Base-by-base conservation (phyloP, 2,888 invertebrate genomes). In the Argyra leucocephala region DNA sequence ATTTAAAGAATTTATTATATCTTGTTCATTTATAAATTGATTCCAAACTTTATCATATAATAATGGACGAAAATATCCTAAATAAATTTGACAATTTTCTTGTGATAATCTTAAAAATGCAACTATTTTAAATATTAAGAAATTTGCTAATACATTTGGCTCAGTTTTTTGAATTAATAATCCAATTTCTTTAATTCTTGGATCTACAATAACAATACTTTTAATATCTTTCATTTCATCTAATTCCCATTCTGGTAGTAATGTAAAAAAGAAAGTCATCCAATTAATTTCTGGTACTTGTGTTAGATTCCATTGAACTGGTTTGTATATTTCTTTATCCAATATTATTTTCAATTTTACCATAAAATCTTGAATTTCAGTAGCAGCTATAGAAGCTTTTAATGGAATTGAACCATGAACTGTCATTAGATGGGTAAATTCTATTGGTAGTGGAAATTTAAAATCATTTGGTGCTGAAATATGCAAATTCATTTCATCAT, bases 21-120 rank as follows among this genome's bases (percentile, higher is more conserved):
- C 23, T 15, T 59, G 12, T 18, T 23, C 6, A 23, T 22, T 23
- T 59, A 59, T 23, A 59, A 23, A 59, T 24, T 59, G 15, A 4
- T 9, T 23, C 22, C 58, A 58, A 23, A 58, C n/a, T 58, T 58
- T 58, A 22, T 22, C 58, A 58, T 22, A 58, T 48, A 48, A 48
- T 48, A 48, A 48, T 48, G 48, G 48, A 48, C 48, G 48, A n/a
- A 48, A 48, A 48, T 48, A 48, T 18, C 48, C 48, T 5, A 48
- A 48, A 48, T 48, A 48, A n/a, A 48, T 18, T 5, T 18, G 48
- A 48, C 48, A 48, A 48, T 48, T 48, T 48, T 48, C 48, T 48
- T 48, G 48, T 48, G 48, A 48, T 48, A 48, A 48, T n/a, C 18
- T 48, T 48, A 48, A 48, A 48, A 48, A 48, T 48, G 48, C 12